Evolutionary conservation across 2,797 vertebrate species (phyloP), one percentile per base, ranked within the genome.

Genomic region (Mionectes olivaceus): DNA sequence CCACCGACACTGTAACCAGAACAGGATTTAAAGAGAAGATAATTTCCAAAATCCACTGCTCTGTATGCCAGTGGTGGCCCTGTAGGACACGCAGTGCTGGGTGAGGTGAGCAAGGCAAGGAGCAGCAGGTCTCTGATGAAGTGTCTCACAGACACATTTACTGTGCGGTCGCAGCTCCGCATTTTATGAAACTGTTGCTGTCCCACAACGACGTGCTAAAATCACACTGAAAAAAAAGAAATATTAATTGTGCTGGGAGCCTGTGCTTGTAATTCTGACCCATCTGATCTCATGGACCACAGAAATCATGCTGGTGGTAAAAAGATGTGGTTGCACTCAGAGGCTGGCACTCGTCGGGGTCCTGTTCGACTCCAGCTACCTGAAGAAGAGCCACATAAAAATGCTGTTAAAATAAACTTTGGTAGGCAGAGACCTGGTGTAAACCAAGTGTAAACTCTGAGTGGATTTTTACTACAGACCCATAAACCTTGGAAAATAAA

Each of bases 381-480:
- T 92, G 85, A 92, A 85, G 88, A 91, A 68, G 64, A 71, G 81
- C 80, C 84, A 83, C 90, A 94, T 96, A 95, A 97, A 96, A 96
- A 87, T 2, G 83, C 89, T 73, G 64, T 95, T 89, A 94, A 96
- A 95, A 95, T 97, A 96, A 92, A 93, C 95, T 93, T 96, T 37
- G 55, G 70, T 87, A 93, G 94, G 70, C 81, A 87, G 91, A 96
- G 96, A 97, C 95, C 94, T 25, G 90, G 94, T 92, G 93, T 97
- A 97, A 97, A 97, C 94, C 93, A 96, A 94, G 95, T 95, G 95
- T 96, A 96, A 97, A 97, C 92, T 94, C 79, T 90, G 93, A 97
- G 95, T 96, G 96, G 92, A 52, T 93, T 97, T 96, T 97, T 97
- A 97, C 95, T 96, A 94, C 77, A 39, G 75, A 28, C 80, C 57